A percentile compares a stretch with the other conserved stretches of the same genome.
Conservation (phyloP, 2,797 vertebrate species). For the Centroberyx gerrardi region DNA sequence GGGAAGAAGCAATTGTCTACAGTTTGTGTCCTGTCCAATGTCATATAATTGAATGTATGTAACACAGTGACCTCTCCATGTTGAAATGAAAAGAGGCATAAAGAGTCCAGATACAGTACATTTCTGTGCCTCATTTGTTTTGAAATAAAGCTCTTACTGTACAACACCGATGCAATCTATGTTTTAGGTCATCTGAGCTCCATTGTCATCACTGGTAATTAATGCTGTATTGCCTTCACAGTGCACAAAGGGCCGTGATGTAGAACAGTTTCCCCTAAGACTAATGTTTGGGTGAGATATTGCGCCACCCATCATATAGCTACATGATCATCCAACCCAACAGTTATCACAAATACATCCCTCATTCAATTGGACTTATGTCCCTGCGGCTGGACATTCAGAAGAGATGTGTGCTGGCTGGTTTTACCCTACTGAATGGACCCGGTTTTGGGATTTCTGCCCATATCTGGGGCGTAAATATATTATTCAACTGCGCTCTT, state of each 20-base stretch:
- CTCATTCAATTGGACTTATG: background rate
- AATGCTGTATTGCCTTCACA: background rate
- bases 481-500: conserved; percentile 37
- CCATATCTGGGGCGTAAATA: conserved; percentile 2
- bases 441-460: background rate
- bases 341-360: conserved; percentile 2
- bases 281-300: conserved; percentile 8
- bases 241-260: background rate
- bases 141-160: background rate
- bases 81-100: background rate
- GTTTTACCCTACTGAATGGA: conserved; percentile 10
- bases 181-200: background rate
- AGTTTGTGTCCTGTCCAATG: conserved; percentile 67
- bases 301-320: conserved; percentile 23
- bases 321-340: conserved; percentile 38
- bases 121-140: conserved; percentile 22
- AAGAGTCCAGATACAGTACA: conserved; percentile 53
- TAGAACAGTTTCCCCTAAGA: background rate
- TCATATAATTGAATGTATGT: background rate
- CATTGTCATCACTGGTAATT: background rate
- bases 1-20: conserved; percentile 56
- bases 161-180: background rate
- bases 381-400: background rate
- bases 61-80: background rate
- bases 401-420: conserved; percentile 1